Percentiles rank a stretch among this genome's conserved stretches.
phyloP scores from a whole-genome alignment of 2,797 vertebrate species.

The Apogon talboti region DNA sequence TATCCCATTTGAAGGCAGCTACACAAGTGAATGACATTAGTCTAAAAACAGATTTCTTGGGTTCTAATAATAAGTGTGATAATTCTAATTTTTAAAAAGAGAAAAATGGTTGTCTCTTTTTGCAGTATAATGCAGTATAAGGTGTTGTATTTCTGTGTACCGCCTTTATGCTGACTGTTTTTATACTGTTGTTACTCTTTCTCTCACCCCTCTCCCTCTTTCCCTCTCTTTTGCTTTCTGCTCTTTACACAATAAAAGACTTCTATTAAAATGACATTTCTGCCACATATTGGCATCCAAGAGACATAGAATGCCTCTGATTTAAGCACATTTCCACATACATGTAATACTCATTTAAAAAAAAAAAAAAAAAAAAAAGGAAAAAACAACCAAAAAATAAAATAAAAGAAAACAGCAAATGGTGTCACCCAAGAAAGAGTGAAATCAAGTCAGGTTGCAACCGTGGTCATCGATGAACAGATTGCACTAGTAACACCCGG shows the following conservation, averaged over 20 bases:
- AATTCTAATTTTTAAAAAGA: not conserved
- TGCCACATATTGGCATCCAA: conserved; percentile 20
- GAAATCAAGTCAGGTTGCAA: conserved; percentile 89
- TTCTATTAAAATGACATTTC: conserved; percentile 18
- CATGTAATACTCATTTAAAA: conserved; percentile 9
- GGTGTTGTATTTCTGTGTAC: conserved; percentile 45
- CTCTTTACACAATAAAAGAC: conserved; percentile 19
- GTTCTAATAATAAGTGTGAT: not conserved
- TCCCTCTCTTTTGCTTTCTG: conserved; percentile 33
- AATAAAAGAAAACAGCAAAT: conserved; percentile 71
- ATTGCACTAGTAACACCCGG: conserved; percentile 77
- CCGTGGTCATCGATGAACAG: conserved; percentile 82
- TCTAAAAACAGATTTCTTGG: not conserved
- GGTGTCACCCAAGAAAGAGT: conserved; percentile 84
- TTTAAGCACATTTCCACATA: conserved; percentile 10
- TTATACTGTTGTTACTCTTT: conserved; percentile 44
- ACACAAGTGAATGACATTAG: conserved; percentile 15
- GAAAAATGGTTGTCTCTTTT: conserved; percentile 9
- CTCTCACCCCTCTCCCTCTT: conserved; percentile 27
- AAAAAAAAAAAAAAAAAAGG: not conserved
- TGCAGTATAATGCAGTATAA: conserved; percentile 14
- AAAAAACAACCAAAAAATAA: too few species aligned
- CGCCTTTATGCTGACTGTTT: conserved; percentile 43
- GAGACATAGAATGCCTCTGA: conserved; percentile 14
- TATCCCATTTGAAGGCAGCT: conserved; percentile 19